Conservation (phyloP, 2,797 vertebrate species). For the Anguilla obscura region DNA sequence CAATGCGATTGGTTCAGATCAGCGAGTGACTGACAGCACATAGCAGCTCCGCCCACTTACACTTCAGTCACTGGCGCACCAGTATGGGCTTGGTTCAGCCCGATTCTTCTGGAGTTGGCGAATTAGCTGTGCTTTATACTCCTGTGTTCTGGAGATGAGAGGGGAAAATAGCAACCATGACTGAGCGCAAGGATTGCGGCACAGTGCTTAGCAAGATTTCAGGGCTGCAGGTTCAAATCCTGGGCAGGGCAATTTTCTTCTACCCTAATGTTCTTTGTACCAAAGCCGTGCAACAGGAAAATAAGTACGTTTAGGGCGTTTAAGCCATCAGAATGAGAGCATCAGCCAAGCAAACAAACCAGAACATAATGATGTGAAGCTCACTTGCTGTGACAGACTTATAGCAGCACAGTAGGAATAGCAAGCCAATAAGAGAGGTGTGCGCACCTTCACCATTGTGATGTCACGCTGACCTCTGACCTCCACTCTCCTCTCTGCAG, state of each 20-base stretch:
- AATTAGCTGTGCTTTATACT: too few relatives aligned
- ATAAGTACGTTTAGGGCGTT: neutral
- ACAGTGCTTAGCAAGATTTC: neutral
- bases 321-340: neutral
- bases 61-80: too few relatives aligned
- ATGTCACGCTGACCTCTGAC: neutral
- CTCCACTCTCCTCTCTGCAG: conserved; percentile 47
- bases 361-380: neutral
- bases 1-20: too few relatives aligned
- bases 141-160: too few relatives aligned
- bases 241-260: neutral
- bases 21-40: too few relatives aligned
- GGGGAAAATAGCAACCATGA: too few relatives aligned
- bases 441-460: neutral
- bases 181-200: neutral
- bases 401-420: neutral
- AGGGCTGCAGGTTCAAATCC: neutral
- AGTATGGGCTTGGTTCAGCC: too few relatives aligned
- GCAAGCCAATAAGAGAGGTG: neutral
- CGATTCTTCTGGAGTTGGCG: too few relatives aligned
- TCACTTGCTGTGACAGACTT: too few relatives aligned
- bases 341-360: neutral
- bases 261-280: neutral
- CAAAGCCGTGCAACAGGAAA: neutral
- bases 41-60: too few relatives aligned